These are phyloP conservation scores for Protobothrops flavoviridis DNA, from an alignment of 2,113 vertebrate genomes.

Conservation along the genomic window DNA sequence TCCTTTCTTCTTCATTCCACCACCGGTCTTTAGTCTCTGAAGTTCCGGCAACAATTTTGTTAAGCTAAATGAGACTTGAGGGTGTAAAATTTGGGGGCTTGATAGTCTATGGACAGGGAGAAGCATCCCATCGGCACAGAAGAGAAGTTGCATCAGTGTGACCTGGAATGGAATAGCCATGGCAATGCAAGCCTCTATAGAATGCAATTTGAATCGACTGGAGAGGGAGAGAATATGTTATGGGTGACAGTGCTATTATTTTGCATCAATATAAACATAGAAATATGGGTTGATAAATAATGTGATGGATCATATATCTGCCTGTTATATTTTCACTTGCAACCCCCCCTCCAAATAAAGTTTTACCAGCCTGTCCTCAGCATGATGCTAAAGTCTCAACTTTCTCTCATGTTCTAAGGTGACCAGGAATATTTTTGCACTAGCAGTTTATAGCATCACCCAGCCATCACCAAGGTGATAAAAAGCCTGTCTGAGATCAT, in stretches of 20 bases:
- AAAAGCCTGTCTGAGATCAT: background rate
- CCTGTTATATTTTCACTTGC: background rate
- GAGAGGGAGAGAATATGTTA: background rate
- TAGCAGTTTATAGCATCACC: background rate
- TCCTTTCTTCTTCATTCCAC: background rate
- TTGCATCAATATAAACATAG: background rate
- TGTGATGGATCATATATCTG: background rate
- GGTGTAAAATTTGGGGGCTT: background rate
- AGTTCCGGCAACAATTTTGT: background rate
- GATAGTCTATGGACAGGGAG: background rate
- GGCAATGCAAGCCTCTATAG: background rate
- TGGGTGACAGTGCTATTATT: background rate
- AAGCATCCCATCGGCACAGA: background rate
- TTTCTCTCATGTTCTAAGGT: background rate
- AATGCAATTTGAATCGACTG: background rate
- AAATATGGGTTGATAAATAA: background rate
- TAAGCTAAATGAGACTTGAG: background rate
- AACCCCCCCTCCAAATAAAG: background rate
- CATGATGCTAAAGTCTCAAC: background rate
- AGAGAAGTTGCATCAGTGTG: background rate
- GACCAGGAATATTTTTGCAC: background rate
- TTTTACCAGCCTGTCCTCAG: background rate
- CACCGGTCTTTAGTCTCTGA: background rate
- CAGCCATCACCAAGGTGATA: background rate
- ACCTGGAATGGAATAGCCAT: background rate